A percentile compares a stretch with the other conserved stretches of the same genome.
These are phyloP conservation scores for Perithous albicinctus DNA, from an alignment of 2,888 invertebrate genomes.

Conservation along the genomic window DNA sequence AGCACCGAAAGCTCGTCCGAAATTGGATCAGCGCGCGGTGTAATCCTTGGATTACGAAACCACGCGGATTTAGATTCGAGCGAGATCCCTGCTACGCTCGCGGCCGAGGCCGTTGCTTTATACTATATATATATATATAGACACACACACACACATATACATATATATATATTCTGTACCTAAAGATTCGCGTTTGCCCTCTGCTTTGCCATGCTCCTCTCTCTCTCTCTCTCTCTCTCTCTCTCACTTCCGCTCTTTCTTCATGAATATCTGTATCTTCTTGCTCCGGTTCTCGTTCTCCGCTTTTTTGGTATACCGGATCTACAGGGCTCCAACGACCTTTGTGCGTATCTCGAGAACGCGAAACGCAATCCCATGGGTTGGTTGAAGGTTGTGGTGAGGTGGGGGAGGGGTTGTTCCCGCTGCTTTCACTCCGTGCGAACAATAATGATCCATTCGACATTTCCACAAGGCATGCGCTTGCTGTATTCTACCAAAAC, in stretches of 20 bases:
- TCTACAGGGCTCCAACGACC: constrained; percentile 34
- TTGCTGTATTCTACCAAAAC: constrained; percentile 13
- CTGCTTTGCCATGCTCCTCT: constrained; percentile 40
- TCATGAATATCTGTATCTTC: constrained; percentile 56
- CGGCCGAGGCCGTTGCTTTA: constrained; percentile 42
- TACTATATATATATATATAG: constrained; percentile 27
- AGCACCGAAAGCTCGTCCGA: constrained; percentile 65
- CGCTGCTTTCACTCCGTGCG: constrained; percentile 45
- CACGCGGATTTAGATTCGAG: constrained; percentile 67
- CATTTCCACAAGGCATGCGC: constrained; percentile 40
- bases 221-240: constrained; percentile 26
- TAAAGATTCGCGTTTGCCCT: constrained; percentile 59
- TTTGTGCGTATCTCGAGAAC: constrained; percentile 63
- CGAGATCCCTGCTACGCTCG: constrained; percentile 58
- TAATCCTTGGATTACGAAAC: constrained; percentile 72
- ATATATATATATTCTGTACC: constrained; percentile 25
- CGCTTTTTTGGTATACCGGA: not conserved
- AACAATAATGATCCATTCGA: constrained; percentile 62
- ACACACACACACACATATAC: constrained; percentile 17
- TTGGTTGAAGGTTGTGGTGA: constrained; percentile 18
- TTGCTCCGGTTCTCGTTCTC: constrained; percentile 49
- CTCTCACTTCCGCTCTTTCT: constrained; percentile 21
- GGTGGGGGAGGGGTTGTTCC: constrained; percentile 44
- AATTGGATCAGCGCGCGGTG: constrained; percentile 70
- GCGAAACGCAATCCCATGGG: constrained; percentile 63